phyloP scores from a whole-genome alignment of 2,113 vertebrate species.

The Oenanthe oenanthe region DNA sequence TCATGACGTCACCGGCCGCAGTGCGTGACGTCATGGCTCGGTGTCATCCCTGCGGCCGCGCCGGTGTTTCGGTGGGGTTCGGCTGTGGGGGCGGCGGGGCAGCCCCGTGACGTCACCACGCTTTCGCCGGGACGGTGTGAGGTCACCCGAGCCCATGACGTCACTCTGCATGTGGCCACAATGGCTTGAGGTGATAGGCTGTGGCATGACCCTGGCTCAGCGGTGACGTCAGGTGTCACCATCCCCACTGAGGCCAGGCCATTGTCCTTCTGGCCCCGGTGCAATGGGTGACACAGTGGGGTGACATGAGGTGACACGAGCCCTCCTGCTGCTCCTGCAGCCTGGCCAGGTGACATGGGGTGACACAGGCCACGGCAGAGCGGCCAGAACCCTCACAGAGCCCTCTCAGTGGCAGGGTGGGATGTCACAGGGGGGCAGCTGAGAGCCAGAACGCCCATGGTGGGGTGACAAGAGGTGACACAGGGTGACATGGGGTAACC shows the following conservation, averaged over 20 bases:
- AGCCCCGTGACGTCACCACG: background rate
- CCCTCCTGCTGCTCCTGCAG: background rate
- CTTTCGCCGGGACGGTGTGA: rapidly evolving
- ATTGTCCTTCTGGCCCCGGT: background rate
- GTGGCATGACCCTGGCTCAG: rapidly evolving
- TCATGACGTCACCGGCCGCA: background rate
- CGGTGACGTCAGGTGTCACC: background rate
- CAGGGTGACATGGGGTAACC: background rate
- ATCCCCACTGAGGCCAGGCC: background rate
- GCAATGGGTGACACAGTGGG: rapidly evolving
- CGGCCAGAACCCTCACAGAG: background rate
- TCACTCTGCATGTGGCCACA: rapidly evolving
- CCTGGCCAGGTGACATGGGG: background rate
- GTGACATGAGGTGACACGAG: background rate
- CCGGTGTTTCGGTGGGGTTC: background rate
- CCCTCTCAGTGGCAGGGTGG: rapidly evolving
- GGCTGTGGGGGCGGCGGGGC: rapidly evolving
- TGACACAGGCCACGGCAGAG: background rate
- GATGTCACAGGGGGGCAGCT: background rate
- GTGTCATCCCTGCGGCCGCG: rapidly evolving
- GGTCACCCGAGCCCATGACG: rapidly evolving
- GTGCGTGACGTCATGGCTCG: background rate
- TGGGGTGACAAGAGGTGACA: background rate
- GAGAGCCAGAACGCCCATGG: background rate
- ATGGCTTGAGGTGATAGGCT: rapidly evolving